Conservation (phyloP, 1,140 invertebrate genomes). For the Berghia stephanieae region DNA sequence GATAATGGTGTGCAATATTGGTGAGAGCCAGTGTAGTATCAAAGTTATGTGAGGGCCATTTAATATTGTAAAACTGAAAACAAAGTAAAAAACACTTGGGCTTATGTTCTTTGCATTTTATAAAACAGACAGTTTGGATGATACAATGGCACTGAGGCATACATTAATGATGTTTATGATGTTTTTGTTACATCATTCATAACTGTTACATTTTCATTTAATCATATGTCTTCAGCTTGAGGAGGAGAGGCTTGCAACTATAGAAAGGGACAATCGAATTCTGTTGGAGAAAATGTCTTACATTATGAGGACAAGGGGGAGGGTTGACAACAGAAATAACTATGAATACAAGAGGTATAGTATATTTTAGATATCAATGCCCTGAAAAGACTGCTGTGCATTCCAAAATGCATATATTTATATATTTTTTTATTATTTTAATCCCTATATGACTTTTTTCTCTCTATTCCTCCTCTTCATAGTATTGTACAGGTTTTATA, state of each 20-base stretch:
- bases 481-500: neutral
- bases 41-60: no score
- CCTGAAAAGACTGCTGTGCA: neutral
- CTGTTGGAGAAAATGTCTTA: slow-evolving; percentile 66
- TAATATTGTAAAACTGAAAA: no score
- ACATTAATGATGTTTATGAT: no score
- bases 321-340: slow-evolving; percentile 64
- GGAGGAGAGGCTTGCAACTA: slow-evolving; percentile 63
- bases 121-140: no score
- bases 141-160: no score
- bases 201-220: slow-evolving; percentile 3
- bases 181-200: neutral
- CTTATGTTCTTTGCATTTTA: no score
- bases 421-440: neutral
- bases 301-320: slow-evolving; percentile 62
- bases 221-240: slow-evolving; percentile 54
- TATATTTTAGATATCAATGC: neutral
- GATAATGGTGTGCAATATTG: no score
- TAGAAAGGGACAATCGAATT: slow-evolving; percentile 65
- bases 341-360: slow-evolving; percentile 63
- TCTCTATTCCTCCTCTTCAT: neutral
- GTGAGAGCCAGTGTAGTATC: no score
- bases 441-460: neutral
- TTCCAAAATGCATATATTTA: neutral
- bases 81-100: no score